Evolutionary conservation across 2,888 invertebrate genomes (phyloP).

Genomic region (Ichneumoninae sp.): DNA sequence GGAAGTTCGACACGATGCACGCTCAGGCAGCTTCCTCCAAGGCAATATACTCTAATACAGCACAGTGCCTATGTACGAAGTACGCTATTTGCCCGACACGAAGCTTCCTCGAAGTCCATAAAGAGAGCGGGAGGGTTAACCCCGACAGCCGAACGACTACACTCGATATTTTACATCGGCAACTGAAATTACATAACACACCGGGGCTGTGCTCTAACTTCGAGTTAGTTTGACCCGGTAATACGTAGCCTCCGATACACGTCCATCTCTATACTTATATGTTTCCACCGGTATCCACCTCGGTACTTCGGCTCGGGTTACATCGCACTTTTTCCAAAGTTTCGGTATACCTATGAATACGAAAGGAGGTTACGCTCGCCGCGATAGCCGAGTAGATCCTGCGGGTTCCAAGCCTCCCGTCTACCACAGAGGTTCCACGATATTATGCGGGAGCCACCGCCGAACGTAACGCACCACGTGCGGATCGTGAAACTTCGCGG

Average conservation of each 20-base stretch:
- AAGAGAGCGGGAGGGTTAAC: not conserved
- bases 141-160: slow-evolving; percentile 31
- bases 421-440: slow-evolving; percentile 3
- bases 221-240: slow-evolving; percentile 34
- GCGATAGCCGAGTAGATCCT: slow-evolving; percentile 8
- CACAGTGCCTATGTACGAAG: not conserved
- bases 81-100: slow-evolving; percentile 16
- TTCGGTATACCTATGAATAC: slow-evolving; percentile 43
- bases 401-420: not conserved
- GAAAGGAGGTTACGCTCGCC: slow-evolving; percentile 31
- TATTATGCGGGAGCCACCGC: slow-evolving; percentile 17
- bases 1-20: slow-evolving; percentile 56
- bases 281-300: not conserved
- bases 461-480: slow-evolving; percentile 35
- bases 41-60: slow-evolving; percentile 15
- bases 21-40: slow-evolving; percentile 7
- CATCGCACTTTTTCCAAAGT: slow-evolving; percentile 30
- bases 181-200: slow-evolving; percentile 31
- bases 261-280: not conserved
- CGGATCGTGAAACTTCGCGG: slow-evolving; percentile 43
- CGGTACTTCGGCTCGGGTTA: slow-evolving; percentile 22
- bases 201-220: slow-evolving; percentile 12
- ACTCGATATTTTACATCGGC: slow-evolving; percentile 41
- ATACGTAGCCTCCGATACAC: not conserved
- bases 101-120: slow-evolving; percentile 1